Conservation (phyloP, 2,888 invertebrate species). For the Polyommatus icarus region DNA sequence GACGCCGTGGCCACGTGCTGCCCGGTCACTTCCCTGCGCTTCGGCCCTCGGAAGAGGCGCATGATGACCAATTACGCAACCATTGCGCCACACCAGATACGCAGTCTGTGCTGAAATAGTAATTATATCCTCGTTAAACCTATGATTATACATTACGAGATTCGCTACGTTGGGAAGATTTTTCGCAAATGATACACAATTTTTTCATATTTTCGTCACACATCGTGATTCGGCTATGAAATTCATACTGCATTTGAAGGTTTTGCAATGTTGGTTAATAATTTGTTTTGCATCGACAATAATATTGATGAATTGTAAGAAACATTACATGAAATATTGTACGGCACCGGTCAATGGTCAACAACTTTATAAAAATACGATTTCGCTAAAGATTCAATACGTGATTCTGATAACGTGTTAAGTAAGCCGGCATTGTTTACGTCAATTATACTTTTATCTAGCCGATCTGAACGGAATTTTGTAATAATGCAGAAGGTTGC, state of each 20-base stretch:
- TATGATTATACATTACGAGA: constrained; percentile 2
- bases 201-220: background rate
- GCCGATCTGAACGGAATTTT: constrained; percentile 26
- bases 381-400: background rate
- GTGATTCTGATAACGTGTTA: constrained; percentile 4
- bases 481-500: constrained; percentile 34
- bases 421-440: constrained; percentile 26
- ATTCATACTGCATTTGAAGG: background rate
- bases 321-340: background rate
- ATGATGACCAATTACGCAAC: constrained; percentile 79
- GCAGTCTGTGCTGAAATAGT: constrained; percentile 44
- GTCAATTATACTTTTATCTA: constrained; percentile 27
- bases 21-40: constrained; percentile 83
- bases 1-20: constrained; percentile 73
- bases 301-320: too few species aligned
- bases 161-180: background rate
- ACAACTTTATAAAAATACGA: background rate
- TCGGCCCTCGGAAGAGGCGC: constrained; percentile 83
- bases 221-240: background rate
- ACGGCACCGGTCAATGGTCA: background rate
- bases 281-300: background rate
- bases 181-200: background rate
- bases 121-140: constrained; percentile 8
- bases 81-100: constrained; percentile 68
- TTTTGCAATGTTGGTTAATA: background rate